Percentiles rank a stretch among this genome's conserved stretches.
These are phyloP conservation scores for Drosophila neonasuta DNA, from an alignment of 2,888 invertebrate genomes.

Conservation along the genomic window DNA sequence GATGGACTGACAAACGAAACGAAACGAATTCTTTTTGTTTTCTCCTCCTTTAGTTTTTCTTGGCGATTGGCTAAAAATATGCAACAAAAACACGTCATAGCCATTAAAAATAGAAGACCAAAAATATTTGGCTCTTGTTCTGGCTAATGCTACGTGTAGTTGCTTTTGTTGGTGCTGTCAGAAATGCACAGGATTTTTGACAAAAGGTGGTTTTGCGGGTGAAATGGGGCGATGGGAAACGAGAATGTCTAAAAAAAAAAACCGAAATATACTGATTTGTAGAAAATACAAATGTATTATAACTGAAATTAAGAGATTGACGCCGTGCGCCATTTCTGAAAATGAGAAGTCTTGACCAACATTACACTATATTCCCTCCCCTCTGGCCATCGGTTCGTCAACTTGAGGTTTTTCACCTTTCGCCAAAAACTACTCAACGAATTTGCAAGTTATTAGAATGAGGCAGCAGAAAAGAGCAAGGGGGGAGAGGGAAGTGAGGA, in stretches of 20 bases:
- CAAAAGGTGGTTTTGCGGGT: conserved; percentile 63
- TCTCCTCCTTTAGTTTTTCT: conserved; percentile 12
- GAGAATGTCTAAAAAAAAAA: conserved; percentile 4
- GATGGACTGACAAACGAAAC: conserved; percentile 7
- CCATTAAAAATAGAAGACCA: conserved; percentile 67
- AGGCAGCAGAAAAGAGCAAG: background rate
- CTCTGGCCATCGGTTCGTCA: background rate
- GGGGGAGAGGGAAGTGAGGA: background rate
- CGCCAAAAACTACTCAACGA: conserved; percentile 47
- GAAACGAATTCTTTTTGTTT: conserved; percentile 16
- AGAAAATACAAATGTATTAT: conserved; percentile 20
- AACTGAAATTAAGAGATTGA: conserved; percentile 63
- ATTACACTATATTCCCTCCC: background rate
- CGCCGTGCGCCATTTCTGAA: conserved; percentile 62
- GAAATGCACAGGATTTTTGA: conserved; percentile 60
- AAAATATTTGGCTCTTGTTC: conserved; percentile 66
- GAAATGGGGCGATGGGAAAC: background rate
- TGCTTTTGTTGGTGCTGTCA: conserved; percentile 51
- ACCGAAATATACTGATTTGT: conserved; percentile 1
- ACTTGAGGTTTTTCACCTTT: conserved; percentile 72
- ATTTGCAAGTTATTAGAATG: conserved; percentile 26
- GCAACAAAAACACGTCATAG: conserved; percentile 76
- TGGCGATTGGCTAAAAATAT: conserved; percentile 64
- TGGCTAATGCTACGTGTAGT: conserved; percentile 34
- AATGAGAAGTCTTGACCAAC: conserved; percentile 46